A percentile compares a stretch with the other conserved stretches of the same genome.
phyloP scores from a whole-genome alignment of 2,888 invertebrate genomes.

The Holacanthella duospinosa region DNA sequence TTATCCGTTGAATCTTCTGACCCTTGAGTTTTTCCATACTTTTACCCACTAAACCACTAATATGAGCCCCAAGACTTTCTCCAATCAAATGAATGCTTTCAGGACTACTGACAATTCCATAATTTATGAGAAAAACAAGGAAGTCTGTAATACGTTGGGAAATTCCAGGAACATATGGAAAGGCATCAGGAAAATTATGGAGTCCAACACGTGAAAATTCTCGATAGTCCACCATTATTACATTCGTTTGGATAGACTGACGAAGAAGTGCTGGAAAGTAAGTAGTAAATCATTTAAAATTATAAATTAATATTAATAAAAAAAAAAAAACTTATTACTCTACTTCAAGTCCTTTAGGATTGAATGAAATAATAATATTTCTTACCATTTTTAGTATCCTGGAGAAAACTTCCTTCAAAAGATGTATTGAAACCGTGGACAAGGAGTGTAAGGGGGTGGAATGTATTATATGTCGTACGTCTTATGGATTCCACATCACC shows the following conservation, averaged over 20 bases:
- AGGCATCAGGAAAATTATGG: not conserved
- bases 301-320: not conserved
- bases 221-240: constrained; percentile 1
- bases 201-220: not conserved
- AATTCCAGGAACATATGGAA: not conserved
- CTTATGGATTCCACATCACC: not conserved
- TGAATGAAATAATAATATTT: not conserved
- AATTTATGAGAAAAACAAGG: not conserved
- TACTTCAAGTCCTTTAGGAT: not conserved
- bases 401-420: not conserved
- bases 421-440: not conserved
- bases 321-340: not conserved
- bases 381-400: constrained; percentile 1
- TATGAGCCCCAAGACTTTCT: constrained; percentile 1
- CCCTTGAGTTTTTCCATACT: not conserved
- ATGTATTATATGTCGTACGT: not conserved
- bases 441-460: not conserved
- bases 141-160: not conserved
- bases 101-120: not conserved
- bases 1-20: not conserved
- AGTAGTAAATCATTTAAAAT: no score
- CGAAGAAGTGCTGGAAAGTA: not conserved
- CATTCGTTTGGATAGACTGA: not conserved
- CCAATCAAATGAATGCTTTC: not conserved
- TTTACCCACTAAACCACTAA: not conserved